Base-by-base conservation (phyloP, 2,113 vertebrate genomes). In the Leuciscus idus region DNA sequence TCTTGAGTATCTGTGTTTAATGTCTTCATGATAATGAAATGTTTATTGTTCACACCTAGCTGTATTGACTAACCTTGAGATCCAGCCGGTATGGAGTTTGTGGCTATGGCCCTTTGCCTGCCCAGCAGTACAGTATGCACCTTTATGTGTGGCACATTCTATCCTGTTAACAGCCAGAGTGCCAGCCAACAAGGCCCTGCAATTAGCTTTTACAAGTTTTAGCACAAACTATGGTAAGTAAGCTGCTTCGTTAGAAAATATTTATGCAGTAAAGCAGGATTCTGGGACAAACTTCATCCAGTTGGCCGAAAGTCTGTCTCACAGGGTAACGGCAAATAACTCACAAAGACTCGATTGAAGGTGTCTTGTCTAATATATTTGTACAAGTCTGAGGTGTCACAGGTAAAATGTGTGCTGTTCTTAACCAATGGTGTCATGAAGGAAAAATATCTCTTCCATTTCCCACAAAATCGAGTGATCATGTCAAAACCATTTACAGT, bases 161-260 rank as follows among this genome's bases (percentile, higher is more conserved):
- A 92, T 93, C 91, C 90, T 89, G 85, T 93, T 85, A 91, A 87
- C 90, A 88, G 90, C 92, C 93, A 90, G 84, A 86, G 86, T 91
- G 92, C 90, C 92, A 28, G 88, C 89, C 89, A 89, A 83, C 78
- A 92, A 92, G 90, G 86, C 87, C 88, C 90, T 90, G 90, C 92
- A 92, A 92, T 94, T 94, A 91, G 84, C 75, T 92, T 95, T 94
- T 93, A 94, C 90, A 92, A 91, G 92, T 87, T 92, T 91, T 91
- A 82, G 93, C 90, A 93, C 87, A 92, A 85, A 93, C 91, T 86
- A 91, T 87, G 90, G 89, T 87, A 91, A 90, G 84, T 74, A 88
- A 91, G 92, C 91, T 86, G 11, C 59, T 83, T 76, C 75, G 84
- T 88, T 92, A 90, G 90, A 90, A 87, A 83, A 83, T 91, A 87